Base-by-base conservation (phyloP, 2,113 vertebrate species). In the Crotophaga sulcirostris region DNA sequence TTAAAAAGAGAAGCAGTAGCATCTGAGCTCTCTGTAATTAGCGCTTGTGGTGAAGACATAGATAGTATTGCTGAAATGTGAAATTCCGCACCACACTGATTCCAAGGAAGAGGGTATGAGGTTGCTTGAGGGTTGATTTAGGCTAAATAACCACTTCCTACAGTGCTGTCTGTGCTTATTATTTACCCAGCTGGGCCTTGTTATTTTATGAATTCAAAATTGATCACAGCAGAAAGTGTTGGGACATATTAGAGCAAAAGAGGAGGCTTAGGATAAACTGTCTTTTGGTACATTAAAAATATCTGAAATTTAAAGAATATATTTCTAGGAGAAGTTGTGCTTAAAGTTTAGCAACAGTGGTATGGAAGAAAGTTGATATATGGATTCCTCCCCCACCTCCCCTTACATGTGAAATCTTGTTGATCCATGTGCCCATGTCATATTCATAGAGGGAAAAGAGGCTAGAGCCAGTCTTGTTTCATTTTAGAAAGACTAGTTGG, bases 111-210 rank as follows among this genome's bases (percentile, higher is more conserved):
- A 62, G 36, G 12, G 64, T 70, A 70, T 78, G 75, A 81, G 0
- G 3, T 85, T 62, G 38, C 38, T 42, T 91, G 82, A 77, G 47
- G 36, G 67, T 45, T 90, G 83, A 56, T 88, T 86, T 75, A 58
- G 64, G 58, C 64, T 84, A 72, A 93, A 81, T 91, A 82, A 79
- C 89, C 73, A 81, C 68, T 90, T 96, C 90, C 92, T 95, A 67
- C 56, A 36, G 51, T 63, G 29, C 67, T 86, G 16, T 90, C 70
- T 80, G 13, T 68, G 45, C 40, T 92, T n/a, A 9, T 72, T 94
- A 20, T 94, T 95, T 94, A 84, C 28, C n/a, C 90, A 93, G 68
- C 44, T 93, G 85, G 54, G 69, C 19, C 25, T 72, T 77, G 19
- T 81, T 93, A 70, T 31, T 47, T 90, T 72, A 56, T 70, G 24